Evolutionary conservation across 2,113 vertebrate genomes (phyloP), one percentile per base, ranked within the genome.

Genomic region (Syngnathoides biaculeatus): DNA sequence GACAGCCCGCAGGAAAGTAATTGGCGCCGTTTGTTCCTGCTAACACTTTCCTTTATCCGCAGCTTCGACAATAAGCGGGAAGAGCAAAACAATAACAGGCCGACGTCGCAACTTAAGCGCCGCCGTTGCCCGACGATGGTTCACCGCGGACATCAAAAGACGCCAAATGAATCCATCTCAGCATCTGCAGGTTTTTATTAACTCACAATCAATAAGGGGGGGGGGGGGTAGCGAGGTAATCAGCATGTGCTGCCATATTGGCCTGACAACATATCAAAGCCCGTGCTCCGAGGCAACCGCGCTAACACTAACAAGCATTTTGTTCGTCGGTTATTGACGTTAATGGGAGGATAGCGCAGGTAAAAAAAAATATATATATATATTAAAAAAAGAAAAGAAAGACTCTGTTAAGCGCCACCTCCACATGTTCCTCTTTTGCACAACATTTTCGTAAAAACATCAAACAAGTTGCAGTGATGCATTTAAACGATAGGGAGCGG

Each of bases 251-350:
- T 90, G 93, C 93, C 90, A 93, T 97, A 96, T 94, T 62, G 92
- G 95, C 93, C 93, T 93, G 94, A 95, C 95, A 95, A 93, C 92
- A 93, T 95, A 97, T 98, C 95, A 99, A 98, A 98, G 95, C 93
- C 77, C 90, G 84, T 64, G 95, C 96, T 98, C 90, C 92, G 92
- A 97, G 95, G 95, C 95, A 96, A 93, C 93, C 91, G 93, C 93
- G 55, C 82, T 92, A 94, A 94, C 93, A 93, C 94, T 96, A 97
- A 97, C 96, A 97, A 98, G 96, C 94, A 94, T 94, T 97, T 97
- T 97, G 98, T 98, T 96, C 97, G 95, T 92, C 93, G 93, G 94
- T 95, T 96, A 96, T 95, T 95, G 95, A 96, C 95, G 96, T 97
- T 98, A 97, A 95, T 97, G 95, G 94, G 95, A 95, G 89, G 79